Conservation (phyloP, 2,113 vertebrate species). For the Ctenodactylus gundi region DNA sequence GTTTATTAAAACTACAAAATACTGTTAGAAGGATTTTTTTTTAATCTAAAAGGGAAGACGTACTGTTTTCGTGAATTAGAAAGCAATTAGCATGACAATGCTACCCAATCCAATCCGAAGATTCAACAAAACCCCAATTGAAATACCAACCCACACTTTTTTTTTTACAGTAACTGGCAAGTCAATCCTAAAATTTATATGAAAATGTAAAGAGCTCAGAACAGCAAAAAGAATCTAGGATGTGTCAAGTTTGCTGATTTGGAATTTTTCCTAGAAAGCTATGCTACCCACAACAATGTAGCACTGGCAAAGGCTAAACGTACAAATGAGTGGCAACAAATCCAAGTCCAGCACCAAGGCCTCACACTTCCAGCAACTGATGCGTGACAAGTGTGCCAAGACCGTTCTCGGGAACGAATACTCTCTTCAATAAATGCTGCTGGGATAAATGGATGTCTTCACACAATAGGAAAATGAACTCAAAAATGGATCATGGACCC, state of each 20-base stretch:
- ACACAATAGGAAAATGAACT: background rate
- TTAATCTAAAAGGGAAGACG: background rate
- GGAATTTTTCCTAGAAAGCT: background rate
- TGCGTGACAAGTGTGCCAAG: background rate
- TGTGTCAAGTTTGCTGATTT: background rate
- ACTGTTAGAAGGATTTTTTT: background rate
- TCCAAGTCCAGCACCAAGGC: background rate
- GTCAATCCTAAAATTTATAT: background rate
- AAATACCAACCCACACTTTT: background rate
- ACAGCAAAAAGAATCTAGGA: background rate
- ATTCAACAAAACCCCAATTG: background rate
- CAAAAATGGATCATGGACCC: background rate
- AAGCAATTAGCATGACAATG: background rate
- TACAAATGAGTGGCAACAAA: background rate
- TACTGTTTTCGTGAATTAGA: background rate
- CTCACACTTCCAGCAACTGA: background rate
- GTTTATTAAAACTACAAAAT: background rate
- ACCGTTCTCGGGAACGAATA: background rate
- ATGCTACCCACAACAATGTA: background rate
- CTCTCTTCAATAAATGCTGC: background rate
- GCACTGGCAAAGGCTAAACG: background rate
- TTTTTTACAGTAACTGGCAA: background rate
- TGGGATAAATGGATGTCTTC: background rate
- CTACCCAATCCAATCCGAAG: background rate
- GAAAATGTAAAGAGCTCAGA: background rate